Percentiles rank a stretch among this genome's conserved stretches.
These are phyloP conservation scores for Oxyteleia sp. DNA, from an alignment of 2,888 invertebrate species.

Conservation along the genomic window DNA sequence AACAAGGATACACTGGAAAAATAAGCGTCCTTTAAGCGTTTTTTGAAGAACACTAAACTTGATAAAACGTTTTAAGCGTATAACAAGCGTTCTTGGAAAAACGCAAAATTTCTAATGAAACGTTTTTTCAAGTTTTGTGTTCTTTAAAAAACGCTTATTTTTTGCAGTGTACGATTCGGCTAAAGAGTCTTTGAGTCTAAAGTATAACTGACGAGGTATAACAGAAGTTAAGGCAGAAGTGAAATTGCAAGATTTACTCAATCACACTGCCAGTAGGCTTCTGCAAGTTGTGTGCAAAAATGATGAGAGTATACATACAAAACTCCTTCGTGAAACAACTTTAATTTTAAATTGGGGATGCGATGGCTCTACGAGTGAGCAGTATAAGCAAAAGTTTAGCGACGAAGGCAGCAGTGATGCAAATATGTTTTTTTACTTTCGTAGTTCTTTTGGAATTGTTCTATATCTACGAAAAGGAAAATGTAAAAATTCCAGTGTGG, in stretches of 20 bases:
- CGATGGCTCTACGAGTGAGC: background rate
- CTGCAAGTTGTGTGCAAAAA: background rate
- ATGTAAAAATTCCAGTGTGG: slow-evolving; percentile 36
- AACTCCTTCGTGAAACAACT: background rate
- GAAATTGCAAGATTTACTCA: slow-evolving; percentile 8
- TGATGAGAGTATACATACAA: background rate
- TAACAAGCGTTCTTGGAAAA: too few relatives aligned
- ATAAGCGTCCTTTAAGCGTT: too few relatives aligned
- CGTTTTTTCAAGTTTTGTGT: too few relatives aligned
- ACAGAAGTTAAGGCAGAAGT: slow-evolving; percentile 21
- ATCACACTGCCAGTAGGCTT: slow-evolving; percentile 3
- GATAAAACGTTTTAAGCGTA: too few relatives aligned
- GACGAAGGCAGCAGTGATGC: background rate
- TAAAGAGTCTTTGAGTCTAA: too few relatives aligned
- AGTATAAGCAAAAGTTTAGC: slow-evolving; percentile 9
- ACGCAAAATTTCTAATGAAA: too few relatives aligned
- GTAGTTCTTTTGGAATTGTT: slow-evolving; percentile 32
- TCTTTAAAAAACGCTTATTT: too few relatives aligned
- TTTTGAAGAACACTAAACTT: too few relatives aligned
- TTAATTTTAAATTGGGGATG: slow-evolving; percentile 6
- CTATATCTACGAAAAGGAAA: background rate
- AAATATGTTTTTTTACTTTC: slow-evolving; percentile 4
- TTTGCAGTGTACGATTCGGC: too few relatives aligned
- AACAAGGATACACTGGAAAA: too few relatives aligned
- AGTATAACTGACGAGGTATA: too few relatives aligned